Conservation (phyloP, 1,140 invertebrate genomes). For the Ceratosolen fusciceps region DNA sequence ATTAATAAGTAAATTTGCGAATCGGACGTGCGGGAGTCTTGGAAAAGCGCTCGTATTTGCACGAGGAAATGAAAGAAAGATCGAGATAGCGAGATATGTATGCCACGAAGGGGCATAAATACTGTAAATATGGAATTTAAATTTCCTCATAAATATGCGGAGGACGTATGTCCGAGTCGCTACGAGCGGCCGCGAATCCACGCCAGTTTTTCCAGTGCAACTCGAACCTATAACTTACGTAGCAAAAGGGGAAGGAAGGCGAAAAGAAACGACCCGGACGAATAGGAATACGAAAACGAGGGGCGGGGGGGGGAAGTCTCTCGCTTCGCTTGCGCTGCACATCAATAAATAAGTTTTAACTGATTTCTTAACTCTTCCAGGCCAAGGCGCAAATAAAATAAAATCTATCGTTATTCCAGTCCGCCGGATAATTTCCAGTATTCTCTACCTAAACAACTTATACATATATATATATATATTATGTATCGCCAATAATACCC, state of each 20-base stretch:
- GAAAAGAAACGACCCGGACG: background rate
- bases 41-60: too few species aligned
- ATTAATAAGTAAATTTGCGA: too few species aligned
- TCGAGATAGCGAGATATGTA: too few species aligned
- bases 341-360: background rate
- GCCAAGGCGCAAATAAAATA: background rate
- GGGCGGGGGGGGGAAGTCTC: too few species aligned
- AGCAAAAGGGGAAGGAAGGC: background rate
- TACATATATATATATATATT: background rate
- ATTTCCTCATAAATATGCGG: too few species aligned
- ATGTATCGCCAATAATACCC: too few species aligned
- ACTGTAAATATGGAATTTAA: too few species aligned
- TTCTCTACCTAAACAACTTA: background rate
- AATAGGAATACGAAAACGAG: background rate
- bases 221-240: background rate
- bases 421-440: background rate
- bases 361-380: background rate
- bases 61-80: too few species aligned
- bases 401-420: background rate
- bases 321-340: background rate
- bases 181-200: too few species aligned
- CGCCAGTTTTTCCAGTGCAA: background rate
- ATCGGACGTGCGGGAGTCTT: too few species aligned
- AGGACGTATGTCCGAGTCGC: too few species aligned
- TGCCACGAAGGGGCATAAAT: too few species aligned